Evolutionary conservation across 2,113 vertebrate species (phyloP), one percentile per base, ranked within the genome.

Genomic region (Callaeas wilsoni): DNA sequence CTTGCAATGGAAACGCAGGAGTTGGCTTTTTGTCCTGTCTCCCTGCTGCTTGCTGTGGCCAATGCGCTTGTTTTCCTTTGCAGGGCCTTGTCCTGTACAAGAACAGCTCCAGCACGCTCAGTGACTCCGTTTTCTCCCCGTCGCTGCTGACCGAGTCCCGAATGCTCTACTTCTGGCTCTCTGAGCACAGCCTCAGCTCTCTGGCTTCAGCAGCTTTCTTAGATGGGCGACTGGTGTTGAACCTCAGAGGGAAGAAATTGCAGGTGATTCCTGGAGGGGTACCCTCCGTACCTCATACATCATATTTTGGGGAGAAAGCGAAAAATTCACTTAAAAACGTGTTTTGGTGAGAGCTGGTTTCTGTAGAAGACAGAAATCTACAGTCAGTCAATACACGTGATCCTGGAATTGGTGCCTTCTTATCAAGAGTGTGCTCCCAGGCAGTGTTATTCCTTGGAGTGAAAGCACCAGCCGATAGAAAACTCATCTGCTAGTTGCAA

Each of bases 91-190:
- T 98, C 12, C 84, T 87, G 22, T 99, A 98, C 95, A 97, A 98
- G 75, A 98, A 98, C 85, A 53, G 14, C 9, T 94, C 97, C 0
- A 87, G 97, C 4, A 63, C 55, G 57, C 90, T 98, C 91, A 96
- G 57, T 2, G 95, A 98, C 41, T 98, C 98, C 0, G 82, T 90
- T 6, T 99, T 98, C 93, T 96, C 97, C 1, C 98, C 99, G 0
- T 81, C 86, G 0, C 97, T 98, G 69, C 97, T 99, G 96, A 96
- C 97, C 0, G 97, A 98, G 69, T 57, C 98, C 67, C 97, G 77
- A 26, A 99, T 99, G 98, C 97, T 99, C 13, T 98, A 98, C 94
- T 98, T 99, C 88, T 99, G 99, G 99, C 30, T 99, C 47, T 96
- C 98, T 0, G 98, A 99, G 35, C 97, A 98, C 49, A 42, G 98